Evolutionary conservation across 35 echinoderm and acorn worm species (phyloP), one percentile per base, ranked within the genome.

Genomic region (Eucidaris tribuloides): DNA sequence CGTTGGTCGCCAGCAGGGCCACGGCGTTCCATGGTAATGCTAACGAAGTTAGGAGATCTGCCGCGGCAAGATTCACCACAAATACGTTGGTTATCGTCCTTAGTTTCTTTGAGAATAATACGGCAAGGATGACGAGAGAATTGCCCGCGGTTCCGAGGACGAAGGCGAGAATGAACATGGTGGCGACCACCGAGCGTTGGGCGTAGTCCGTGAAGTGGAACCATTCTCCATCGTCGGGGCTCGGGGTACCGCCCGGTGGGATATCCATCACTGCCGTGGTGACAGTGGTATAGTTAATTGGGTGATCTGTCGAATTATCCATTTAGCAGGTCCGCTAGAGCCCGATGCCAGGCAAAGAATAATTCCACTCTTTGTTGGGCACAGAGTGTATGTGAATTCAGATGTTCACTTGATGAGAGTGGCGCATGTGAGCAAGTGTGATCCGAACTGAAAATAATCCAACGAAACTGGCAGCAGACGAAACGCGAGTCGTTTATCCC

Each of bases 41-140:
- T 23, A 96, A 45, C n/a, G 37, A 83, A 2, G 93, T 91, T 24
- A 87, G 78, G 34, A 98, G 71, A 64, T 98, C 95, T 2, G 90
- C 91, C 19, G 93, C 59, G 3, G 90, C 87, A 19, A 99, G 87
- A 63, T 99, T 99, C 79, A 99, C 96, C 4, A 99, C 90, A 71
- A 99, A 99, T 7, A 89, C 90, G 83, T 99, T 99, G 3, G 96
- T 93, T 25, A 82, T 58, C 46, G 96, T 99, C 17, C 91, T 82
- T 25, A 99, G 62, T 71, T 88, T 83, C 49, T 54, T 74, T 3
- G 85, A 88, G 31, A 80, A 45, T 15, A 93, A 27, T 0, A 93
- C 91, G 11, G 91, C 52, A 1, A 91, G 23, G 49, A 96, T 83
- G 7, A 96, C 93, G 30, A 96, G 45, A 6, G 66, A 84, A 45